These are phyloP conservation scores for Hypercompe scribonia DNA, from an alignment of 2,888 invertebrate species.

Conservation along the genomic window DNA sequence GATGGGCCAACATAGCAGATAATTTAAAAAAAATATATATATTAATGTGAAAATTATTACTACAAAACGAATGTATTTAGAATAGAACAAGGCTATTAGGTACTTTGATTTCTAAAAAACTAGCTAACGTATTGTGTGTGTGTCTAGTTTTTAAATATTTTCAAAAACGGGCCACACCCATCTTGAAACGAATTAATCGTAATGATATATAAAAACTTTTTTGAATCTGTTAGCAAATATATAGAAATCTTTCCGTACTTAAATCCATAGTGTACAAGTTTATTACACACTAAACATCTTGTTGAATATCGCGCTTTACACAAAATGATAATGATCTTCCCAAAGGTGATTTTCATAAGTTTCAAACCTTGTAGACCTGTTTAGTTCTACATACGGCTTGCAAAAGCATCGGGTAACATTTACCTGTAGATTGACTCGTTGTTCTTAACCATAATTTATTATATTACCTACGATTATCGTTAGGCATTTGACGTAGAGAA, in stretches of 20 bases:
- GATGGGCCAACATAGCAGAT: no score
- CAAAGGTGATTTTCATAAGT: constrained; percentile 27
- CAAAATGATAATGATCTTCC: constrained; percentile 41
- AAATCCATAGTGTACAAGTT: constrained; percentile 16
- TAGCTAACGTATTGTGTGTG: no score
- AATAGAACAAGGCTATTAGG: no score
- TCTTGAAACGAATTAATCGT: neutral
- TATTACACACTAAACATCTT: constrained; percentile 17
- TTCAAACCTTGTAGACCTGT: constrained; percentile 14
- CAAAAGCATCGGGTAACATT: constrained; percentile 5
- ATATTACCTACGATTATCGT: neutral
- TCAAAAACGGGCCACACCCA: neutral
- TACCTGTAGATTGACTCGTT: constrained; percentile 33
- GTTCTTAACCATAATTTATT: constrained; percentile 14
- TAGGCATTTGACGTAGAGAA: neutral
- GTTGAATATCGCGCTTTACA: constrained; percentile 32
- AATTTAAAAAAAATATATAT: no score
- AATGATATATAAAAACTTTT: no score
- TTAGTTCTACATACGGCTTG: constrained; percentile 16
- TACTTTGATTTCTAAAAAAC: no score
- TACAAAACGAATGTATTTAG: no score
- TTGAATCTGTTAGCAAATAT: neutral
- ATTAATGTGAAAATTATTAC: no score
- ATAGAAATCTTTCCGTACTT: neutral
- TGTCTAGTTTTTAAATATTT: no score